Evolutionary conservation across 2,888 invertebrate genomes (phyloP).

Genomic region (Aplocera efformata): DNA sequence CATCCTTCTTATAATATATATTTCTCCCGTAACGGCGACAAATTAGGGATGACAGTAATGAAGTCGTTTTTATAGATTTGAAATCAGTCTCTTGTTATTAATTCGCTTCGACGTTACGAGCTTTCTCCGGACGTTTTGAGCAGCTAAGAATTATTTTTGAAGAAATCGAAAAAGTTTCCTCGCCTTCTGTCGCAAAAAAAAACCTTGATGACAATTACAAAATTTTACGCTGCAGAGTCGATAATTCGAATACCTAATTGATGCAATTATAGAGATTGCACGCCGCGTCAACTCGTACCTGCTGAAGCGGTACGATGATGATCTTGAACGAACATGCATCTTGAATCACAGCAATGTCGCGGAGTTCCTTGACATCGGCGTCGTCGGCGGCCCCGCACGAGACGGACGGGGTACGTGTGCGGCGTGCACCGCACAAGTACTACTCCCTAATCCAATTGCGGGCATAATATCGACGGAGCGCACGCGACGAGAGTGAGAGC

Average conservation of each 20-base stretch:
- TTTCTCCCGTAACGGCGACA: no score
- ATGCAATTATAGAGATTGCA: constrained; percentile 5
- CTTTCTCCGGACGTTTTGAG: constrained; percentile 19
- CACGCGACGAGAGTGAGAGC: constrained; percentile 32
- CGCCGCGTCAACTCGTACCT: constrained; percentile 1
- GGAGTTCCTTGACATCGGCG: constrained; percentile 38
- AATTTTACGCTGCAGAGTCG: no score
- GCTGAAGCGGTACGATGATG: constrained; percentile 6
- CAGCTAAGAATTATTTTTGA: no score
- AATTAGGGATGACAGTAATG: no score
- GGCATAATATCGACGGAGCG: constrained; percentile 20
- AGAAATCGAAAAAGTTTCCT: no score
- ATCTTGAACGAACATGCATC: constrained; percentile 14
- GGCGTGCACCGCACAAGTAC: background rate
- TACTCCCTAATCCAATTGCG: constrained; percentile 34
- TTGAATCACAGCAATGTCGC: constrained; percentile 34
- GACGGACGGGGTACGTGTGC: background rate
- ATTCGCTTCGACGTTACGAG: constrained; percentile 8
- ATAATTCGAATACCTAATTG: background rate
- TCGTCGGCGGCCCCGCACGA: background rate
- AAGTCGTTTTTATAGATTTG: no score
- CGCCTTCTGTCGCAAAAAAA: background rate
- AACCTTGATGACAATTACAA: no score
- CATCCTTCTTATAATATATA: no score
- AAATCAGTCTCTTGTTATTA: no score